These are phyloP conservation scores for Aramus guarauna DNA, from an alignment of 2,113 vertebrate species.

Conservation along the genomic window DNA sequence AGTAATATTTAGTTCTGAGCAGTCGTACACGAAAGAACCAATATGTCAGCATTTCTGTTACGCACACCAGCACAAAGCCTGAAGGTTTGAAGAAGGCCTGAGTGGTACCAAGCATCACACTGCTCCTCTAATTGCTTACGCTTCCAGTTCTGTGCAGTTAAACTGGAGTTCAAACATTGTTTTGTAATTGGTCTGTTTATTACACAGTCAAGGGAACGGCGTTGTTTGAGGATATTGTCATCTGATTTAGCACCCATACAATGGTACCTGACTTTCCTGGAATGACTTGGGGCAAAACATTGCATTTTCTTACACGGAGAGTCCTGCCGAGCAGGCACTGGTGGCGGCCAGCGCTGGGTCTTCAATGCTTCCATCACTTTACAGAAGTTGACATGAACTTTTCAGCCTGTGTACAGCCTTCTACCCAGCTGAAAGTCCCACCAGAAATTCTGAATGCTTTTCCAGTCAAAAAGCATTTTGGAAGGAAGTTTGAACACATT, in stretches of 20 bases:
- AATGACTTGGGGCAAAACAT: neutral
- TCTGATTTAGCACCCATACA: neutral
- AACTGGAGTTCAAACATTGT: neutral
- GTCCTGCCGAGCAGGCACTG: neutral
- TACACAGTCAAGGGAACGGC: neutral
- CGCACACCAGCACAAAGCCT: neutral
- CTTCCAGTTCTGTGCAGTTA: neutral
- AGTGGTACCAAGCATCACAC: neutral
- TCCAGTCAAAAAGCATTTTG: neutral
- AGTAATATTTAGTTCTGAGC: neutral
- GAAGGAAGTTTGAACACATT: neutral
- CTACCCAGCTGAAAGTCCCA: neutral
- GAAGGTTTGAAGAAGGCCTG: neutral
- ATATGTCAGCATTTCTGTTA: neutral
- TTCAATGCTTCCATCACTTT: neutral
- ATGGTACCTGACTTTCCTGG: neutral
- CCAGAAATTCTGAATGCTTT: neutral
- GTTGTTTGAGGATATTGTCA: neutral
- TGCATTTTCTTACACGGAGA: neutral
- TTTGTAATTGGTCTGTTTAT: neutral
- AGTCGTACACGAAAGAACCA: fast-evolving
- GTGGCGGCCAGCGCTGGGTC: neutral
- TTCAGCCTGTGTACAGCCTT: neutral
- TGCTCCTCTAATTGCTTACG: neutral
- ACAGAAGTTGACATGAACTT: neutral